Evolutionary conservation across 2,113 vertebrate species (phyloP).

Genomic region (Montifringilla adamsi): DNA sequence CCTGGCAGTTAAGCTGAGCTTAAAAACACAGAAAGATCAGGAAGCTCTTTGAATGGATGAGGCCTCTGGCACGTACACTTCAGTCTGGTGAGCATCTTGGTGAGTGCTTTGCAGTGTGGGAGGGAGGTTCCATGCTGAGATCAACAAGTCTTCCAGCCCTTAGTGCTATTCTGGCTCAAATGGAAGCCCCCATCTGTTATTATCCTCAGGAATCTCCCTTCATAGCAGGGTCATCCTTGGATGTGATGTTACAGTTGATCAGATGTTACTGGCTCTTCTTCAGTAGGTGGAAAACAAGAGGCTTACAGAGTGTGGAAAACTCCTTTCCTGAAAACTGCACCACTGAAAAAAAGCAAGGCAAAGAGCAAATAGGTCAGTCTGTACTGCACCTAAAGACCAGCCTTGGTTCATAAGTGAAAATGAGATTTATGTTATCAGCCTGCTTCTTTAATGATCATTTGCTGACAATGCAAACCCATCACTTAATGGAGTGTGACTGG

Average conservation of each 20-base stretch:
- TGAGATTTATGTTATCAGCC: not conserved
- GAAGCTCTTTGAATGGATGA: constrained; percentile 26
- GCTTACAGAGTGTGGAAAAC: not conserved
- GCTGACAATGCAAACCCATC: not conserved
- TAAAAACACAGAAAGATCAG: not conserved
- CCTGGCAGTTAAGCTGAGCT: not conserved
- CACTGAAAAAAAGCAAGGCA: rapidly evolving
- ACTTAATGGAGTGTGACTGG: not conserved
- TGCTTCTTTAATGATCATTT: not conserved
- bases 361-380: not conserved
- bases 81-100: constrained; percentile 8
- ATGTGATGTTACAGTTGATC: not conserved
- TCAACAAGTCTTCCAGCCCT: constrained; percentile 25
- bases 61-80: not conserved
- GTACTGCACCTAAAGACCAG: not conserved
- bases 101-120: constrained; percentile 19
- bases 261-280: not conserved
- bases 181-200: constrained; percentile 18
- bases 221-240: not conserved
- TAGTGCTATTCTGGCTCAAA: constrained; percentile 17
- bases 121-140: constrained; percentile 32
- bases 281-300: constrained; percentile 3
- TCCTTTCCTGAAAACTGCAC: not conserved
- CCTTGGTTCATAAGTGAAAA: not conserved
- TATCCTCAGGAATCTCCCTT: constrained; percentile 15